phyloP scores from a whole-genome alignment of 2,888 invertebrate genomes.

The Pyrochroa serraticornis region DNA sequence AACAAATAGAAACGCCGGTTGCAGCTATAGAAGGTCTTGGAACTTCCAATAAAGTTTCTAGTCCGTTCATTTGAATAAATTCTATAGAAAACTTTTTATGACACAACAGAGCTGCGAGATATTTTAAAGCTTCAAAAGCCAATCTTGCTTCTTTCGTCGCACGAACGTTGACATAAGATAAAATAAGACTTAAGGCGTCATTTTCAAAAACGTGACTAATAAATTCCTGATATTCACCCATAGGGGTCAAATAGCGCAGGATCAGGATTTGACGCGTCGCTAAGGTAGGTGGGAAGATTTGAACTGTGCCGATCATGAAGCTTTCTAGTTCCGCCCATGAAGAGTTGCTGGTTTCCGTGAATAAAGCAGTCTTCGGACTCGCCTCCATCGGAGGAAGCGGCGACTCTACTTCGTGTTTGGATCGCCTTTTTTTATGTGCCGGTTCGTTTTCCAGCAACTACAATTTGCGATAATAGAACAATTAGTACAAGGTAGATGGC shows the following conservation, averaged over 20 bases:
- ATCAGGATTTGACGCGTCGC: constrained; percentile 93
- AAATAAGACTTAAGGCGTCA: constrained; percentile 86
- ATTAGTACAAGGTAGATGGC: too few species aligned
- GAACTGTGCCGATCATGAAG: constrained; percentile 86
- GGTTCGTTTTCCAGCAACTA: constrained; percentile 25
- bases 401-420: constrained; percentile 33
- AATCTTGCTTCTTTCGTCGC: constrained; percentile 89
- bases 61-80: constrained; percentile 87
- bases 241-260: constrained; percentile 90
- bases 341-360: constrained; percentile 76
- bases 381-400: neutral
- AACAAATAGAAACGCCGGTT: constrained; percentile 93
- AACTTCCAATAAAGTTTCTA: constrained; percentile 84
- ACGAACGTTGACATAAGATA: constrained; percentile 87
- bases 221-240: constrained; percentile 98
- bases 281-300: constrained; percentile 86
- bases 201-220: constrained; percentile 92
- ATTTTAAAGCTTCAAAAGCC: constrained; percentile 96
- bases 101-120: constrained; percentile 90
- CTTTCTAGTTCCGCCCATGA: constrained; percentile 92
- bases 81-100: constrained; percentile 98
- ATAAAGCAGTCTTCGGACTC: constrained; percentile 33
- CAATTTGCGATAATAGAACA: too few species aligned
- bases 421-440: constrained; percentile 41
- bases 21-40: constrained; percentile 94